Evolutionary conservation across 2,113 vertebrate species (phyloP).

Genomic region (Scalopus aquaticus): DNA sequence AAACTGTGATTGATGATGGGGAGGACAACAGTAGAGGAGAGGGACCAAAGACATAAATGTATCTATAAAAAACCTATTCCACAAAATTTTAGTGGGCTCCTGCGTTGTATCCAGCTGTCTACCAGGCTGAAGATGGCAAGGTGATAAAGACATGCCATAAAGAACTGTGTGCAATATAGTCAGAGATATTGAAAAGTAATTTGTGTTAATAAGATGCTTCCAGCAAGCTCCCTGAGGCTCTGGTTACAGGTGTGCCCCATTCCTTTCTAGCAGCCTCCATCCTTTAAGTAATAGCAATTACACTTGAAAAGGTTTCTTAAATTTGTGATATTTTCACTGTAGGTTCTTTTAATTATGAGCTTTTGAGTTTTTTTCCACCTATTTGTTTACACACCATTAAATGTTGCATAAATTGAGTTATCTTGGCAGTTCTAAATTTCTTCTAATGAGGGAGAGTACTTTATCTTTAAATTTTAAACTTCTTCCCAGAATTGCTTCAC

Average conservation of each 20-base stretch:
- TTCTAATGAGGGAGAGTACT: not conserved
- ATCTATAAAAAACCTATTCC: not conserved
- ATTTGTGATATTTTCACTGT: not conserved
- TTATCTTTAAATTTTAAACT: not conserved
- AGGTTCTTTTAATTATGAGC: not conserved
- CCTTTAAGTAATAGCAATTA: constrained; percentile 25
- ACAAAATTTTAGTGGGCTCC: not conserved
- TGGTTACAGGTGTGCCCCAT: not conserved
- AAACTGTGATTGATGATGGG: not conserved
- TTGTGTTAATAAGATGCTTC: not conserved
- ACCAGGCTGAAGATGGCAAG: not conserved
- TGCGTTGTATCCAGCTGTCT: not conserved
- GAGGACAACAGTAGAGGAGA: not conserved
- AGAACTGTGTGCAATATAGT: not conserved
- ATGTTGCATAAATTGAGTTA: not conserved
- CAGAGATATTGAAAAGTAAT: not conserved
- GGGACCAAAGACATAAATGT: not conserved
- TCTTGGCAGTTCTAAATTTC: not conserved
- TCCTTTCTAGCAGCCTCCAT: constrained; percentile 11
- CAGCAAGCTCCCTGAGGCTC: not conserved
- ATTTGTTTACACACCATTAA: constrained; percentile 31
- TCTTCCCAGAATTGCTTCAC: not conserved
- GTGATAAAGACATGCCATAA: not conserved
- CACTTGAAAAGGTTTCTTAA: constrained; percentile 5
- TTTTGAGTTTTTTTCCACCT: not conserved